Conservation (phyloP, 2,797 vertebrate genomes). For the Argya squamiceps region DNA sequence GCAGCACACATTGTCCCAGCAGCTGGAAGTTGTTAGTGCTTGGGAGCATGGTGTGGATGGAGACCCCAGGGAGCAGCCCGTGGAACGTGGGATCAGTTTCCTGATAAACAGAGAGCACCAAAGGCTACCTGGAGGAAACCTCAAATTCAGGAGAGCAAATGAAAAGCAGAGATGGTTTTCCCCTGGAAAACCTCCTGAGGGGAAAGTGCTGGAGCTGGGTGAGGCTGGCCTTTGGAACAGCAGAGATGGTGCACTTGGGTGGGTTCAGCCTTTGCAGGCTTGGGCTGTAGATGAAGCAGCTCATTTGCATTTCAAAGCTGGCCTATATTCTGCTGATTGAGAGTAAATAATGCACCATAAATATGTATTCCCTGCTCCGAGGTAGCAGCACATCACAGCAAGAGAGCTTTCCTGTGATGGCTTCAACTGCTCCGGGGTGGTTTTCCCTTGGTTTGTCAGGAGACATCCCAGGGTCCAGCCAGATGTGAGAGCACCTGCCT, state of each 20-base stretch:
- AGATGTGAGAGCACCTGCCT: neutral
- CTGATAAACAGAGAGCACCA: neutral
- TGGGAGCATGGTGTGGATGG: neutral
- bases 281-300: neutral
- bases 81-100: rapidly evolving
- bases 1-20: constrained; percentile 5
- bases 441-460: rapidly evolving
- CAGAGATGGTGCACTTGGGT: neutral
- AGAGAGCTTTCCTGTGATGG: neutral
- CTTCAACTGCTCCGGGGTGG: neutral
- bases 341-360: constrained; percentile 6
- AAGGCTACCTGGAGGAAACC: neutral
- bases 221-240: neutral
- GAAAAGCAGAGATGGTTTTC: neutral
- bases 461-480: neutral
- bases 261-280: neutral
- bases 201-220: rapidly evolving
- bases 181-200: neutral
- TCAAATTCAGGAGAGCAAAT: neutral
- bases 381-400: neutral
- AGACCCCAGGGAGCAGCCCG: neutral
- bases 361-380: neutral
- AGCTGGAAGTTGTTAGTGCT: neutral
- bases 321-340: constrained; percentile 16
- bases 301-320: constrained; percentile 47